Percentiles rank a stretch among this genome's conserved stretches.
phyloP scores from a whole-genome alignment of 2,888 invertebrate genomes.

The Eupithecia subfuscata region DNA sequence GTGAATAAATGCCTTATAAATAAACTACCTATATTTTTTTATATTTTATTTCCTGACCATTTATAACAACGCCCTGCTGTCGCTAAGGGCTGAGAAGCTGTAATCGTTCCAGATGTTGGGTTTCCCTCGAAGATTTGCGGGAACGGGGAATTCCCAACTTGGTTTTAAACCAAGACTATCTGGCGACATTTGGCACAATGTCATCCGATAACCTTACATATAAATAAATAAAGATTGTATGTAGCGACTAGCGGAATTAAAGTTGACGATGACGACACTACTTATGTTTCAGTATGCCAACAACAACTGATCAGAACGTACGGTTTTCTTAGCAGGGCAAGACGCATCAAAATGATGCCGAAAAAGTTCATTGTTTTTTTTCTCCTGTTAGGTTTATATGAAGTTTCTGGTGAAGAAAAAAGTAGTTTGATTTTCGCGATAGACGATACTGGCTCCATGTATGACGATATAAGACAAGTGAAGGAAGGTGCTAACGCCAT shows the following conservation, averaged over 20 bases:
- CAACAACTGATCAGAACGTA: background rate
- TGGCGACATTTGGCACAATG: background rate
- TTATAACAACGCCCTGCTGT: too few relatives aligned
- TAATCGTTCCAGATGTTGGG: background rate
- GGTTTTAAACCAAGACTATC: background rate
- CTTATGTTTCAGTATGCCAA: background rate
- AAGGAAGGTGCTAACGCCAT: conserved; percentile 54
- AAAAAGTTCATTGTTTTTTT: background rate
- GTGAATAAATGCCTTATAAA: too few relatives aligned
- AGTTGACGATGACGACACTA: too few relatives aligned
- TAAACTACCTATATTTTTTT: too few relatives aligned
- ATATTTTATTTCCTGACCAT: too few relatives aligned
- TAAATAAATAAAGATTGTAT: background rate
- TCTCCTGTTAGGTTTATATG: background rate
- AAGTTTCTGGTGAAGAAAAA: conserved; percentile 13
- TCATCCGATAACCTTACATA: background rate
- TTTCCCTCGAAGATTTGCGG: background rate
- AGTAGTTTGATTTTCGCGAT: conserved; percentile 20
- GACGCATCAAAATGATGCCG: background rate
- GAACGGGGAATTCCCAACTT: background rate
- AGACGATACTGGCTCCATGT: conserved; percentile 21
- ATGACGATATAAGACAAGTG: conserved; percentile 46
- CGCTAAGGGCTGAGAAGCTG: too few relatives aligned
- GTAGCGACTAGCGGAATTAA: background rate
- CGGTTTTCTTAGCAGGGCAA: background rate